Evolutionary conservation across 2,113 vertebrate genomes (phyloP).

Genomic region (Petromus typicus): DNA sequence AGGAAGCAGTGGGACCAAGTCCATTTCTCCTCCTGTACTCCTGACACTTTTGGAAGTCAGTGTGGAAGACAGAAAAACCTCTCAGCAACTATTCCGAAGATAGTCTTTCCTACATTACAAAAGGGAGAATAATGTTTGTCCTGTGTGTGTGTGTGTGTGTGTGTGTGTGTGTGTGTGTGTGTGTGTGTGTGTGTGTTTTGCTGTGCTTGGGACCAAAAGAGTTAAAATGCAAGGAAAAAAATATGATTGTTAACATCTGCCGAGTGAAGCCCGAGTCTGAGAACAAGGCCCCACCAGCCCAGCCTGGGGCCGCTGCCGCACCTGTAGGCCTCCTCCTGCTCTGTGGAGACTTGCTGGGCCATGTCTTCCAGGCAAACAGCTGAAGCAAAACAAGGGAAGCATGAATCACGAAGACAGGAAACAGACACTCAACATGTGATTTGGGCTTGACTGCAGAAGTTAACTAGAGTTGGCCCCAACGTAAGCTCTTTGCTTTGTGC

Average conservation of each 20-base stretch:
- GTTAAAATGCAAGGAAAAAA: neutral
- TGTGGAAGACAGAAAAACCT: neutral
- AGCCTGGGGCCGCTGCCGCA: neutral
- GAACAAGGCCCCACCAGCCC: neutral
- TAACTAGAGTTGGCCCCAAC: neutral
- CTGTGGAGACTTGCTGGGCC: neutral
- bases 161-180: neutral
- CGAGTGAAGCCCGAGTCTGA: neutral
- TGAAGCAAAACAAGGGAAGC: neutral
- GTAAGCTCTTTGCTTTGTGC: neutral
- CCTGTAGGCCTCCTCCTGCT: neutral
- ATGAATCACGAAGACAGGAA: neutral
- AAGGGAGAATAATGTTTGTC: neutral
- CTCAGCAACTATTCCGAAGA: neutral
- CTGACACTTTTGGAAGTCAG: neutral
- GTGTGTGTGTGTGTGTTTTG: neutral
- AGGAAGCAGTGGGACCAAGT: neutral
- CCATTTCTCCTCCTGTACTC: too few relatives aligned
- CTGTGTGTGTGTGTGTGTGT: neutral
- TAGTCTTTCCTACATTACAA: neutral
- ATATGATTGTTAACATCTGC: neutral
- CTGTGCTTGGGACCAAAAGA: neutral
- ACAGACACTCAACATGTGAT: neutral
- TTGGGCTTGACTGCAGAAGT: conserved; percentile 9
- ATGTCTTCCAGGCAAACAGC: neutral